Conservation (phyloP, 2,888 invertebrate genomes). For the Scaptomyza polygonia region DNA sequence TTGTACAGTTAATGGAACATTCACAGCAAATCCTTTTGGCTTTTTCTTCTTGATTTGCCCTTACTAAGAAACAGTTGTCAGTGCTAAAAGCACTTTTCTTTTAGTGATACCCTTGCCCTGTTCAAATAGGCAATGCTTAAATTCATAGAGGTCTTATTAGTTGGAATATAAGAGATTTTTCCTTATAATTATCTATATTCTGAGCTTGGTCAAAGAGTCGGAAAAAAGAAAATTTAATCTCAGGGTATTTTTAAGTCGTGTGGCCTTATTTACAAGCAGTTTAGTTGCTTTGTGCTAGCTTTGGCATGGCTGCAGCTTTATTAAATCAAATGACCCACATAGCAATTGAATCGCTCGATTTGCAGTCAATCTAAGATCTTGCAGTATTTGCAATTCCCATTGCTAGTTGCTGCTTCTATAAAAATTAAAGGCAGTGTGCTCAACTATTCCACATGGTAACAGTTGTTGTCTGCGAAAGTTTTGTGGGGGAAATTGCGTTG, state of each 20-base stretch:
- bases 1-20: constrained; percentile 64
- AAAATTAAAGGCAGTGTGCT: constrained; percentile 37
- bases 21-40: constrained; percentile 47
- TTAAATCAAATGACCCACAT: constrained; percentile 72
- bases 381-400: constrained; percentile 57
- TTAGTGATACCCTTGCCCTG: constrained; percentile 6
- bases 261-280: not conserved
- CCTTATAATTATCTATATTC: no score
- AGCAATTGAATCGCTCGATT: constrained; percentile 70
- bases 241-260: not conserved
- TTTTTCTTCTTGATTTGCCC: constrained; percentile 2
- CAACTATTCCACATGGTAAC: constrained; percentile 28
- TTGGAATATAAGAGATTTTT: no score
- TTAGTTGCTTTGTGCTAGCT: constrained; percentile 4
- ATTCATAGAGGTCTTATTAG: not conserved
- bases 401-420: constrained; percentile 27
- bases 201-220: no score
- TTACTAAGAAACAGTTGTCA: constrained; percentile 12
- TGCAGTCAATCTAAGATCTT: constrained; percentile 51
- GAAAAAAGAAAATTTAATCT: not conserved
- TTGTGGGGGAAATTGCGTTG: constrained; percentile 32
- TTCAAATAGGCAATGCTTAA: not conserved
- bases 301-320: constrained; percentile 47
- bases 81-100: constrained; percentile 6
- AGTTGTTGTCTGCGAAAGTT: constrained; percentile 28